Evolutionary conservation across 2,888 invertebrate species (phyloP), one percentile per base, ranked within the genome.

Genomic region (Coelogynopora nodosa): DNA sequence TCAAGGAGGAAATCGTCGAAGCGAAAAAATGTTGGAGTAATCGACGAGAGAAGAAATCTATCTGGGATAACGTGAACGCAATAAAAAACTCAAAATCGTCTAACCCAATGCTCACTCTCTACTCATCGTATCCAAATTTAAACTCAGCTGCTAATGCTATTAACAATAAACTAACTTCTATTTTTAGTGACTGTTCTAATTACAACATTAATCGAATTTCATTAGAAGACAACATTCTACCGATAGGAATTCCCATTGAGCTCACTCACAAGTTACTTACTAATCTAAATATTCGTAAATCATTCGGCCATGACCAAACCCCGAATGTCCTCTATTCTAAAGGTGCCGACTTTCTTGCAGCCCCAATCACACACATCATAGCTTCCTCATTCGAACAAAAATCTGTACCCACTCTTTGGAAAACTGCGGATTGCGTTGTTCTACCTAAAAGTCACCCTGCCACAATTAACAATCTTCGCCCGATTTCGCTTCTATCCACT

Each of bases 321-420:
- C 74, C 74, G 27, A 74, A 49, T 49, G 49, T 49, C 49, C 49
- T 49, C 49, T 49, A 49, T 49, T 49, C 49, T 49, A 49, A 49
- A 49, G 18, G 49, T 49, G 49, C 49, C 49, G 49, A 74, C 74
- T 74, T 74, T 26, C 18, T 74, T 23, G 74, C 74, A 74, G 74
- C 74, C 74, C 74, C 18, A 49, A 49, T 49, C 18, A 74, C 74
- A 23, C 74, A 74, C 23, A 74, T 74, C 27, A 74, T 74, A 23
- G 74, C 74, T 74, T 74, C 74, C 18, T 74, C 74, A 26, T 74
- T 74, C 27, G 74, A 74, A 74, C 74, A 74, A 74, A 74, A 74
- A 74, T 74, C 18, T 13, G 74, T 74, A 74, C 74, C 74, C 27
- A 74, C 74, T 26, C 74, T 13, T 2, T 13, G 10, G 5, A 5